These are phyloP conservation scores for Polymixis lichenea DNA, from an alignment of 2,888 invertebrate species.

Conservation along the genomic window DNA sequence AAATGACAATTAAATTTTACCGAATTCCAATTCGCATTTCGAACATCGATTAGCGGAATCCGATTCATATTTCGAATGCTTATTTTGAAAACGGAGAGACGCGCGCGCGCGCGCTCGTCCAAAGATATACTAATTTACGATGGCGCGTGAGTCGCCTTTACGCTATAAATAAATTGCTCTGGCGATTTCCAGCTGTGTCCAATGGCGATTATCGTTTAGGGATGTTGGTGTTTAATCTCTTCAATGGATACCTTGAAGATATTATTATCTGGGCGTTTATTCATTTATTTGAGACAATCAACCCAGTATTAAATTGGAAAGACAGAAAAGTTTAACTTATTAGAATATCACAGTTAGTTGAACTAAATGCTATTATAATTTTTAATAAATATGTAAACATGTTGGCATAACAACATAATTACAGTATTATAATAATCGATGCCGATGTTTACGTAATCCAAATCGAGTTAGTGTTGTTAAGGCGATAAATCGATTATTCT, in stretches of 20 bases:
- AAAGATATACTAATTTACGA: slow-evolving; percentile 78
- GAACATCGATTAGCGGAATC: slow-evolving; percentile 58
- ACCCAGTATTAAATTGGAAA: not conserved
- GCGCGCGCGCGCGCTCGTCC: slow-evolving; percentile 82
- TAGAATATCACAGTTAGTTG: not conserved
- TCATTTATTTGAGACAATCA: not conserved
- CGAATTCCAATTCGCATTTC: slow-evolving; percentile 54
- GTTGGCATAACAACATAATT: slow-evolving; percentile 1
- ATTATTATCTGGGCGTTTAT: not conserved
- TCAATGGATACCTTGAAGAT: slow-evolving; percentile 7
- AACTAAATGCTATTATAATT: not conserved
- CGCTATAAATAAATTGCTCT: slow-evolving; percentile 81
- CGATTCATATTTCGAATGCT: slow-evolving; percentile 67
- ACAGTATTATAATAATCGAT: slow-evolving; percentile 34
- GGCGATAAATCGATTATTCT: slow-evolving; percentile 31
- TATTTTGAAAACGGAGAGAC: slow-evolving; percentile 61
- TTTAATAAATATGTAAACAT: slow-evolving; percentile 24
- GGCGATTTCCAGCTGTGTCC: slow-evolving; percentile 70
- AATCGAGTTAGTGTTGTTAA: slow-evolving; percentile 25
- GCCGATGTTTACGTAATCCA: slow-evolving; percentile 31
- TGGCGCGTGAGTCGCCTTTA: slow-evolving; percentile 76
- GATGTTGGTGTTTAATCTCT: slow-evolving; percentile 56
- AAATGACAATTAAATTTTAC: slow-evolving; percentile 59
- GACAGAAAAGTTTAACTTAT: not conserved
- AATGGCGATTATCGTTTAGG: slow-evolving; percentile 61